Base-by-base conservation (phyloP, 2,797 vertebrate species). In the Chelmon rostratus region DNA sequence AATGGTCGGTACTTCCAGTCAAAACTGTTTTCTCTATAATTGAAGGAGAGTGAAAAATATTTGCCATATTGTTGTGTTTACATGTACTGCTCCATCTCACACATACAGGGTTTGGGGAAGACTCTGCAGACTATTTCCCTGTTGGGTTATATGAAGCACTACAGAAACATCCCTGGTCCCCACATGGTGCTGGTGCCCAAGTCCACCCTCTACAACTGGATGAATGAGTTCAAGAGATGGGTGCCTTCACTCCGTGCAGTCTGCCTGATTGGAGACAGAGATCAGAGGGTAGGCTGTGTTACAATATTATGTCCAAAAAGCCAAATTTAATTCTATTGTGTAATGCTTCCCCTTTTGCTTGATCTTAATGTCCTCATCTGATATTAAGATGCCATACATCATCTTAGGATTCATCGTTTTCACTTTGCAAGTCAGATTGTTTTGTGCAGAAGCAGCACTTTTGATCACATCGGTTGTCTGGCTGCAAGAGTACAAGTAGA, bases 161-260 rank as follows among this genome's bases (percentile, higher is more conserved):
- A 99, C 94, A 97, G 98, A 91, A 99, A 96, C 88, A 99, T 99
- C 91, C 98, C 97, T 15, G 98, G 98, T 28, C 98, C 98, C 81
- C 98, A 99, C 92, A 99, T 99, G 98, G 98, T 99, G 57, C 95
- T 99, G 88, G 98, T 99, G 88, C 98, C 98, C 18, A 99, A 99
- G 88, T 99, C 98, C 87, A 99, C 98, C 10, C 95, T 99, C 52
- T 98, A 99, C 90, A 99, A 99, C 94, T 99, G 98, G 98, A 99
- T 99, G 98, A 98, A 96, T 67, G 98, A 99, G 89, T 99, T 99
- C 88, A 99, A 99, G 92, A 96, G 98, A 95, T 99, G 98, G 98
- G 98, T 99, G 3, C 98, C 98, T 12, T 98, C 98, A 0, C 96
- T 99, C 52, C 94, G 97, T 21, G 98, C 98, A 0, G 97, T 99